Conservation (phyloP, 2,888 invertebrate genomes). For the Catocala fraxini region DNA sequence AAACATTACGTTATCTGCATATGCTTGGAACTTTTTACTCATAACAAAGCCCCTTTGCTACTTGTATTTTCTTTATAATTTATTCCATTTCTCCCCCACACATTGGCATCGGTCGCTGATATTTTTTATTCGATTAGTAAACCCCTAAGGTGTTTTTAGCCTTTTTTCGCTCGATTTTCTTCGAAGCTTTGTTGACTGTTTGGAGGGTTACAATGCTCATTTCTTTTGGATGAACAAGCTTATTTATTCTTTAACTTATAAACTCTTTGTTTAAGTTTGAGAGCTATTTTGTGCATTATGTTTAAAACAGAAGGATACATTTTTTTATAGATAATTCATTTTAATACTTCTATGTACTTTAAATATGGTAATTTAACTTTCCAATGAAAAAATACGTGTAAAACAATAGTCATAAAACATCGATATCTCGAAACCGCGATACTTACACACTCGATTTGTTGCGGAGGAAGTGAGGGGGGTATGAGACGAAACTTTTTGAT, state of each 20-base stretch:
- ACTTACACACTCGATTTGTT: slow-evolving; percentile 87
- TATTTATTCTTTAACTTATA: slow-evolving; percentile 74
- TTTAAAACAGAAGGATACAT: background rate
- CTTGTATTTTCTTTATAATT: slow-evolving; percentile 87
- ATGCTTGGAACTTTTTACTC: slow-evolving; percentile 80
- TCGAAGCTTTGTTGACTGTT: slow-evolving; percentile 87
- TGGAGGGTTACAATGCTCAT: slow-evolving; percentile 84
- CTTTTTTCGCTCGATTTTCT: slow-evolving; percentile 88
- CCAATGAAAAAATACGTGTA: slow-evolving; percentile 1
- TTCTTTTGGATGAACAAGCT: slow-evolving; percentile 85
- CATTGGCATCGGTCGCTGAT: slow-evolving; percentile 88
- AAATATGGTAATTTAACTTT: too few relatives aligned
- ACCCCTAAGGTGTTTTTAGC: slow-evolving; percentile 89
- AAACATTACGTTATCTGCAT: slow-evolving; percentile 77
- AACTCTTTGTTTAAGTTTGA: slow-evolving; percentile 20
- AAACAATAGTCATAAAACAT: slow-evolving; percentile 52
- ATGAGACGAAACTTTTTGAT: slow-evolving; percentile 84
- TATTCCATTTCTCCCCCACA: slow-evolving; percentile 86
- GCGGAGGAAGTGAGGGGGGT: slow-evolving; percentile 59
- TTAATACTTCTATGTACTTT: background rate
- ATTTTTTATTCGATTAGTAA: slow-evolving; percentile 89
- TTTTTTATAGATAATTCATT: background rate
- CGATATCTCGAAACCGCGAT: slow-evolving; percentile 72
- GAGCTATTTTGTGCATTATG: slow-evolving; percentile 22
- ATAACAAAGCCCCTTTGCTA: slow-evolving; percentile 82